Conservation (phyloP, 2,113 vertebrate genomes). For the Myodes glareolus region DNA sequence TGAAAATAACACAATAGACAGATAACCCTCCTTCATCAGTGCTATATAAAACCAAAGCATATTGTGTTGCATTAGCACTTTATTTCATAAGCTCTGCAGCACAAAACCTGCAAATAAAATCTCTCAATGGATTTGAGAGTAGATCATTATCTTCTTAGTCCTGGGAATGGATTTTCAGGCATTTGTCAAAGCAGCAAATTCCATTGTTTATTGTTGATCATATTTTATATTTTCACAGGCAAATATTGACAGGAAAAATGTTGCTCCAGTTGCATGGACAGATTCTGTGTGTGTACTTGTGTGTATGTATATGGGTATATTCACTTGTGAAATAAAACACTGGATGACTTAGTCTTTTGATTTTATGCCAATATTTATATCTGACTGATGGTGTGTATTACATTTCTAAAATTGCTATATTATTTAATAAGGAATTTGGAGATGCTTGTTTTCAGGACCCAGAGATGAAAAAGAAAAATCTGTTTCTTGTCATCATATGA, state of each 20-base stretch:
- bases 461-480: conserved; percentile 51
- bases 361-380: conserved; percentile 48
- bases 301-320: neutral
- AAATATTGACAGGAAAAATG: conserved; percentile 26
- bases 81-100: conserved; percentile 69
- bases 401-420: conserved; percentile 23
- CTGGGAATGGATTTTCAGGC: conserved; percentile 49
- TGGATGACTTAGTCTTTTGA: conserved; percentile 35
- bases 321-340: neutral
- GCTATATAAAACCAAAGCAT: conserved; percentile 67
- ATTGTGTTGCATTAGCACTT: conserved; percentile 58
- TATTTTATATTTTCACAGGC: conserved; percentile 25
- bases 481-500: conserved; percentile 59
- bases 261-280: neutral
- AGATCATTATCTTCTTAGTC: conserved; percentile 59
- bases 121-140: conserved; percentile 13
- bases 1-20: no score
- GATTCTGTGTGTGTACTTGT: neutral
- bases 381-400: neutral
- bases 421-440: neutral
- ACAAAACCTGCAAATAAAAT: conserved; percentile 62
- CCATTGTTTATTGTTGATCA: neutral
- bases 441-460: conserved; percentile 36
- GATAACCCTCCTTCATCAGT: no score
- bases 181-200: conserved; percentile 45